These are phyloP conservation scores for Papilio elwesi DNA, from an alignment of 2,888 invertebrate species.

Conservation along the genomic window DNA sequence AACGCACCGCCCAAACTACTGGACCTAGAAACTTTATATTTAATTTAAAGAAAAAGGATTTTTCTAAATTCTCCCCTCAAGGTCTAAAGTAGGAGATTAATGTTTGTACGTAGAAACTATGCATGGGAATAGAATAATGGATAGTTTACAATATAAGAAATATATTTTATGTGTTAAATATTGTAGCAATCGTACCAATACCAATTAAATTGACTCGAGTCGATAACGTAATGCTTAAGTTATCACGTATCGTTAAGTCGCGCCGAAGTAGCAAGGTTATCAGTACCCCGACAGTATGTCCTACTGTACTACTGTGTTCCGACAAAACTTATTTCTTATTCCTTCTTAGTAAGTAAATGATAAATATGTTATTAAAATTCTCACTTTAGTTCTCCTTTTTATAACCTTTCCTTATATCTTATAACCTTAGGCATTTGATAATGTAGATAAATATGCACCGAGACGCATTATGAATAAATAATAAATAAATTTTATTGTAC, in stretches of 20 bases:
- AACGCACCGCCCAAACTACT: too few species aligned
- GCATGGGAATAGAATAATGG: too few species aligned
- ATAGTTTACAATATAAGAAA: too few species aligned
- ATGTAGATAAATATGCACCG: too few species aligned
- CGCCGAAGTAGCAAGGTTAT: conserved; percentile 44
- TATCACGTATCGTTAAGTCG: conserved; percentile 39
- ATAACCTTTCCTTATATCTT: neutral
- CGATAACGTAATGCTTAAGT: conserved; percentile 9
- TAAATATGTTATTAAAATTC: neutral
- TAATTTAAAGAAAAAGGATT: too few species aligned
- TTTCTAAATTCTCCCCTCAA: too few species aligned
- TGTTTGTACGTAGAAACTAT: too few species aligned
- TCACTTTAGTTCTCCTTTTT: neutral
- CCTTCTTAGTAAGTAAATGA: conserved; percentile 11
- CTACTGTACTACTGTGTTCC: neutral
- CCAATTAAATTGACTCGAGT: conserved; percentile 2
- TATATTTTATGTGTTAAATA: too few species aligned
- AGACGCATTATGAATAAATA: too few species aligned
- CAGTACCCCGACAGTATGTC: conserved; percentile 31
- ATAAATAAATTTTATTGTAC: too few species aligned
- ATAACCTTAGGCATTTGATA: neutral
- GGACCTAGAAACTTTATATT: too few species aligned
- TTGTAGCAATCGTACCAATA: neutral
- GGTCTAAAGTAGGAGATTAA: too few species aligned
- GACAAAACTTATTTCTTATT: neutral